These are phyloP conservation scores for Pheosia gnoma DNA, from an alignment of 2,888 invertebrate species.

Conservation along the genomic window DNA sequence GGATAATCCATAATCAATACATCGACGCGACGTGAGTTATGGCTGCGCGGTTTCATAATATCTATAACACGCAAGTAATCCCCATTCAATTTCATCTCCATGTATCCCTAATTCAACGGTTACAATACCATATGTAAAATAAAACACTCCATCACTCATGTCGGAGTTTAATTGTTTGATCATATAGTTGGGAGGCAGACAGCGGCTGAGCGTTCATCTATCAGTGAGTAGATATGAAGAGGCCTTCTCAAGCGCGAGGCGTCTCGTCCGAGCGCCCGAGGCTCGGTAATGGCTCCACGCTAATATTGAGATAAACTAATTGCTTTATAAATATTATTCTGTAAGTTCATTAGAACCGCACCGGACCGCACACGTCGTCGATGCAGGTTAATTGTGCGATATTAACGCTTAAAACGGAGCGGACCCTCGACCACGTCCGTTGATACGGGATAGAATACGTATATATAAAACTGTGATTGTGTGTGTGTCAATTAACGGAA, in stretches of 20 bases:
- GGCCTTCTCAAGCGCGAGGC: slow-evolving; percentile 29
- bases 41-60: not conserved
- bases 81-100: slow-evolving; percentile 9
- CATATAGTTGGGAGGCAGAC: slow-evolving; percentile 45
- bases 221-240: slow-evolving; percentile 58
- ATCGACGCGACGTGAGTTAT: not conserved
- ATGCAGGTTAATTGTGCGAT: slow-evolving; percentile 38
- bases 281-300: slow-evolving; percentile 59
- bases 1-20: slow-evolving; percentile 1
- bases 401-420: slow-evolving; percentile 21
- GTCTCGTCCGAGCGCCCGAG: slow-evolving; percentile 29
- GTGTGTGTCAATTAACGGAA: slow-evolving; percentile 9
- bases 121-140: slow-evolving; percentile 41
- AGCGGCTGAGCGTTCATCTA: slow-evolving; percentile 52
- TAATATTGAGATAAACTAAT: slow-evolving; percentile 72
- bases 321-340: slow-evolving; percentile 66
- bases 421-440: slow-evolving; percentile 13
- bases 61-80: not conserved
- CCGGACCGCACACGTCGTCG: slow-evolving; percentile 53
- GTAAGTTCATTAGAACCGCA: slow-evolving; percentile 56
- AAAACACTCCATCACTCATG: slow-evolving; percentile 55
- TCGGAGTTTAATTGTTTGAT: slow-evolving; percentile 61
- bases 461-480: slow-evolving; percentile 27
- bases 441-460: slow-evolving; percentile 24
- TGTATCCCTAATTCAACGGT: slow-evolving; percentile 23